These are phyloP conservation scores for Bagarius yarrelli DNA, from an alignment of 2,113 vertebrate genomes.

Conservation along the genomic window DNA sequence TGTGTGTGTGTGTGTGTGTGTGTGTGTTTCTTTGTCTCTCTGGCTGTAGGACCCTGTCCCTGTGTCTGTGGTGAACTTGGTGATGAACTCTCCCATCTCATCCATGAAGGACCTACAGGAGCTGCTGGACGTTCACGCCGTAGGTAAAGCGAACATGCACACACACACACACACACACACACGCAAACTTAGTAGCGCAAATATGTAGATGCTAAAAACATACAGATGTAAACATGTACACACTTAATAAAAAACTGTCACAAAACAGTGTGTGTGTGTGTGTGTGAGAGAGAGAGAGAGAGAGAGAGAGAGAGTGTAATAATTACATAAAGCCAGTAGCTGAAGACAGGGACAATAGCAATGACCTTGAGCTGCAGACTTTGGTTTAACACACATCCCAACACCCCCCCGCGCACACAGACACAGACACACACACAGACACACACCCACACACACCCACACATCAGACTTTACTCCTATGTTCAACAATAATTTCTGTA, in stretches of 20 bases:
- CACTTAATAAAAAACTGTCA: not conserved
- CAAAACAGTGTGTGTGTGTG: conserved; percentile 32
- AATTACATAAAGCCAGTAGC: conserved; percentile 52
- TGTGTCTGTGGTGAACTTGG: conserved; percentile 82
- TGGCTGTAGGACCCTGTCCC: conserved; percentile 87
- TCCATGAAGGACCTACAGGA: conserved; percentile 87
- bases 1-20: not conserved
- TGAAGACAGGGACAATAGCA: conserved; percentile 45
- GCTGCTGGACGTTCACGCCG: conserved; percentile 73
- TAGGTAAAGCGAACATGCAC: not conserved
- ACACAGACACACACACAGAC: conserved; percentile 37
- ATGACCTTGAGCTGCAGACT: conserved; percentile 54
- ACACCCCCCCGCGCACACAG: no score
- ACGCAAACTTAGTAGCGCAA: not conserved
- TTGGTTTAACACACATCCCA: conserved; percentile 32
- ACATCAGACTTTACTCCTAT: conserved; percentile 49
- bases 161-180: conserved; percentile 19
- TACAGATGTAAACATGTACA: not conserved
- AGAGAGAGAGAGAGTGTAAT: conserved; percentile 40
- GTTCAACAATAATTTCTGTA: not conserved
- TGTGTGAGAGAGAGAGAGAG: conserved; percentile 1
- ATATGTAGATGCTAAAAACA: conserved; percentile 16
- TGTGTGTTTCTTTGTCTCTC: not conserved
- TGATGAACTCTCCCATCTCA: conserved; percentile 81
- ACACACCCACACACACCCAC: conserved; percentile 42